Conservation (phyloP, 2,797 vertebrate species). For the Pantherophis alleghaniensis region DNA sequence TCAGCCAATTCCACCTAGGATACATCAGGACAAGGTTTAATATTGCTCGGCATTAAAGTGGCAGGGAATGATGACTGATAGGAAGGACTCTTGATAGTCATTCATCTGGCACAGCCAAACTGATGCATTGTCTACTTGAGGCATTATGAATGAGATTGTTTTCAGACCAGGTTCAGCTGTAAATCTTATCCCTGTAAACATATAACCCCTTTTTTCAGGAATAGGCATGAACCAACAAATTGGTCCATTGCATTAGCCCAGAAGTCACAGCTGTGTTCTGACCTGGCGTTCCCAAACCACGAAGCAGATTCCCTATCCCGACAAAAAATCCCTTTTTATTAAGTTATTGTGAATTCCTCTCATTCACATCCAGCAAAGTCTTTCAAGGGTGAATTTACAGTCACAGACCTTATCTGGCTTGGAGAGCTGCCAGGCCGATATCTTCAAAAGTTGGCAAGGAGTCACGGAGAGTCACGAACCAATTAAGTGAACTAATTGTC, state of each 20-base stretch:
- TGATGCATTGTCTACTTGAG: neutral
- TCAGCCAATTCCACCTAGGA: neutral
- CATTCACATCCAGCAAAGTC: no score
- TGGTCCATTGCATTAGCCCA: neutral
- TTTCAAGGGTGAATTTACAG: no score
- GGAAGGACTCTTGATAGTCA: neutral
- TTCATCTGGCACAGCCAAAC: accelerated
- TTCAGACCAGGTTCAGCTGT: neutral
- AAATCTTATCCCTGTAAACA: neutral
- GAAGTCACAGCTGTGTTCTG: neutral
- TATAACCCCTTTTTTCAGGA: neutral
- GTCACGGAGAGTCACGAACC: no score
- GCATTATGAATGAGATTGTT: constrained; percentile 21
- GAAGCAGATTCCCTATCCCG: no score
- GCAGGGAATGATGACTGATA: neutral
- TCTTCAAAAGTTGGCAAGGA: no score
- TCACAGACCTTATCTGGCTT: no score
- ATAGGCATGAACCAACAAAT: neutral
- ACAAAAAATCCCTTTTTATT: no score
- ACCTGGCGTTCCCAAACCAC: no score
- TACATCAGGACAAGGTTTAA: neutral
- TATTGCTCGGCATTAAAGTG: neutral
- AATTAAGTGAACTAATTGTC: no score
- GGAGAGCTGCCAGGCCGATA: no score
- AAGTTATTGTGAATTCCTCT: no score